These are phyloP conservation scores for Tauraco erythrolophus DNA, from an alignment of 2,113 vertebrate genomes.

Conservation along the genomic window DNA sequence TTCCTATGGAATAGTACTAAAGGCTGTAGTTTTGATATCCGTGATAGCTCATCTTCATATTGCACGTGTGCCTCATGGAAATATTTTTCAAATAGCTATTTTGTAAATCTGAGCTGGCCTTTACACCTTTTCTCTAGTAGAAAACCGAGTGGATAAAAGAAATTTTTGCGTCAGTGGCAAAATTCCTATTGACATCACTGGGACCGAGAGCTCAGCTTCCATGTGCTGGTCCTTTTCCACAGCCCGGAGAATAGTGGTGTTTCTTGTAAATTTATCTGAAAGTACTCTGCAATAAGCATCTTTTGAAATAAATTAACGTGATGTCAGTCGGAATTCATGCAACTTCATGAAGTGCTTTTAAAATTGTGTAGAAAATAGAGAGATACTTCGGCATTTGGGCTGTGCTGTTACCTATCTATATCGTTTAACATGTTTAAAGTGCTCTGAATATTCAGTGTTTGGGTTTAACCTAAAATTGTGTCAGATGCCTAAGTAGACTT, in stretches of 20 bases:
- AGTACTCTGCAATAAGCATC: neutral
- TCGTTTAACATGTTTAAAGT: slow-evolving; percentile 22
- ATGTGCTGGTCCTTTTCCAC: neutral
- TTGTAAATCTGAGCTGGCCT: slow-evolving; percentile 26
- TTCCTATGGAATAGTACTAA: neutral
- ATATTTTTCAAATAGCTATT: slow-evolving; percentile 27
- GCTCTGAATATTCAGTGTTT: slow-evolving; percentile 61
- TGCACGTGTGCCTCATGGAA: slow-evolving; percentile 17
- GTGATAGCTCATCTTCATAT: neutral
- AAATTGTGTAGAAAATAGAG: slow-evolving; percentile 18
- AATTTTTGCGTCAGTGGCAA: neutral
- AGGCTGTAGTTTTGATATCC: slow-evolving; percentile 6
- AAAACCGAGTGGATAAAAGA: neutral
- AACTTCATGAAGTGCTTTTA: slow-evolving; percentile 46
- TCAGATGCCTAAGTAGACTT: slow-evolving; percentile 14
- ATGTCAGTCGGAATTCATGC: neutral
- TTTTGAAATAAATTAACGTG: neutral
- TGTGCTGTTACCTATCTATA: neutral
- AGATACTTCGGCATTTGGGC: neutral
- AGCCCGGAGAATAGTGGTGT: neutral
- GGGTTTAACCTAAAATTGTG: slow-evolving; percentile 19
- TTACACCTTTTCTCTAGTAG: neutral
- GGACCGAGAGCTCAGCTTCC: neutral
- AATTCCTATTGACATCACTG: neutral
- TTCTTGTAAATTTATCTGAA: slow-evolving; percentile 6